phyloP scores from a whole-genome alignment of 1,140 invertebrate genomes.

The Episyrphus balteatus region DNA sequence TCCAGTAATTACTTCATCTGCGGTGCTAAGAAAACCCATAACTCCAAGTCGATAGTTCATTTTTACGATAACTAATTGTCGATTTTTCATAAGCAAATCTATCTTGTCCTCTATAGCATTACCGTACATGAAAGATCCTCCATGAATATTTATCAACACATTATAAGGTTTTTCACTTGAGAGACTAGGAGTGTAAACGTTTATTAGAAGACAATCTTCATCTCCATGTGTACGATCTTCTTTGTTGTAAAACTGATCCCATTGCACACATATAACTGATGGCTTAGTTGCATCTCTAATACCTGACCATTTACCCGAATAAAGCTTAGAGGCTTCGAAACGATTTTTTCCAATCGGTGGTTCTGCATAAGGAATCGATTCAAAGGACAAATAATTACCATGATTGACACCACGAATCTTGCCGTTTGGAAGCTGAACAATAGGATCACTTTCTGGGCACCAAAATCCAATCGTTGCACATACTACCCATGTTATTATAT shows the following conservation, averaged over 20 bases:
- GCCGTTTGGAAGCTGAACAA: constrained; percentile 24
- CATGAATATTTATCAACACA: constrained; percentile 41
- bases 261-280: constrained; percentile 15
- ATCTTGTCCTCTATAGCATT: constrained; percentile 40
- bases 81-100: constrained; percentile 43
- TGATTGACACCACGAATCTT: constrained; percentile 40
- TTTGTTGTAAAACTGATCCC: constrained; percentile 15
- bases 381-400: constrained; percentile 36
- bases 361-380: too few relatives aligned
- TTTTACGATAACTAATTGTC: constrained; percentile 48
- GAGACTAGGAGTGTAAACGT: constrained; percentile 30
- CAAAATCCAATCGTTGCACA: too few relatives aligned
- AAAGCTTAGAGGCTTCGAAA: constrained; percentile 21
- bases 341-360: constrained; percentile 36
- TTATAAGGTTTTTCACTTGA: constrained; percentile 16
- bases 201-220: constrained; percentile 36
- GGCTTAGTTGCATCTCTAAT: constrained; percentile 12
- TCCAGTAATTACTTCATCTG: constrained; percentile 35
- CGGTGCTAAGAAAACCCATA: constrained; percentile 46
- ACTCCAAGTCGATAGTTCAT: constrained; percentile 52
- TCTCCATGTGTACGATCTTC: constrained; percentile 15
- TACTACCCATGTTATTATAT: too few relatives aligned
- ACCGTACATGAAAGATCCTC: constrained; percentile 40
- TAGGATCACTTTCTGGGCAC: neutral
- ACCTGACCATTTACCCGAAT: neutral